Percentiles rank a stretch among this genome's conserved stretches.
These are phyloP conservation scores for Poecilobothrus nobilitatus DNA, from an alignment of 2,888 invertebrate species.

Conservation along the genomic window DNA sequence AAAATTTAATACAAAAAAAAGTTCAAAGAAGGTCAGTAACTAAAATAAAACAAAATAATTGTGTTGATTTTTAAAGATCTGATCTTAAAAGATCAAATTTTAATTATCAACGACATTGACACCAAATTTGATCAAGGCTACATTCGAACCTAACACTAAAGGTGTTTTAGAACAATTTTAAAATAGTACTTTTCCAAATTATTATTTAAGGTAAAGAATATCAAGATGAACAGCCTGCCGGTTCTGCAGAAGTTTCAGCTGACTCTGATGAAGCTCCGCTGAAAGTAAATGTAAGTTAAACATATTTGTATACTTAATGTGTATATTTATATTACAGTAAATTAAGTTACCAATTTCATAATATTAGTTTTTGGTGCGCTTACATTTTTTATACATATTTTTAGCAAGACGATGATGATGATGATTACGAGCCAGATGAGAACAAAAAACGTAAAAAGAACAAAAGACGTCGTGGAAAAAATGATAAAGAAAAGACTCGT, in stretches of 20 bases:
- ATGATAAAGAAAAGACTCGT: constrained; percentile 87
- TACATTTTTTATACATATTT: neutral
- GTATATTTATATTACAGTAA: too few species aligned
- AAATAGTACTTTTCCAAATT: neutral
- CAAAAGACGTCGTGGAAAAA: constrained; percentile 87
- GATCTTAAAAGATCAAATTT: too few species aligned
- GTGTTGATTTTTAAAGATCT: too few species aligned
- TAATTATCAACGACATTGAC: neutral
- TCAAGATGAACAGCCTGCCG: constrained; percentile 34
- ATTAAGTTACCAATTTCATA: neutral
- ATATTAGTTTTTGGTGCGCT: neutral
- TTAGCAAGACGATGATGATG: constrained; percentile 47
- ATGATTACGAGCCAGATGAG: constrained; percentile 82
- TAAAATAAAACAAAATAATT: too few species aligned
- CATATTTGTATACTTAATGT: neutral
- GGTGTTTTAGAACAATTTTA: neutral
- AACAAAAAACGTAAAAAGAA: constrained; percentile 82
- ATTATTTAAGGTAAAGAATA: constrained; percentile 36
- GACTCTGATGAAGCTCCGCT: constrained; percentile 41
- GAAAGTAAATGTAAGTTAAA: constrained; percentile 37
- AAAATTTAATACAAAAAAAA: neutral
- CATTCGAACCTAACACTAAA: neutral
- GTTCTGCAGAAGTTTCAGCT: constrained; percentile 39
- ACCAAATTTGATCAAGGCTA: neutral
- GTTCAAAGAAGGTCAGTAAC: neutral